Base-by-base conservation (phyloP, 2,888 invertebrate genomes). In the Amiota communis region DNA sequence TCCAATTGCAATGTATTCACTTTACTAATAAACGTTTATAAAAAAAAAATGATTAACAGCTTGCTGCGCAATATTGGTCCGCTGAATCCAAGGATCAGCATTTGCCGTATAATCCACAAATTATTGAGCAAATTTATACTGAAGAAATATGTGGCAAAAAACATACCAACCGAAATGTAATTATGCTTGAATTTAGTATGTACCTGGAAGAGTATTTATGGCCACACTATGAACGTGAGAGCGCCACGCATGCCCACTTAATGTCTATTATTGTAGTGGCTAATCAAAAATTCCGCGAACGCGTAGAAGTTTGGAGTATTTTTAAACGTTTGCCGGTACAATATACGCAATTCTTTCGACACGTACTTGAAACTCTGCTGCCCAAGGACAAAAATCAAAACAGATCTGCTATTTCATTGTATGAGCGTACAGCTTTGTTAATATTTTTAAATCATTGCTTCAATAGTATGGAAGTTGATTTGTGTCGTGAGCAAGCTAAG, bases 261-360 rank as follows among this genome's bases (percentile, higher is more conserved):
- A 93, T 99, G 93, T 98, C 98, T 0, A 97, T 99, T 78, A 96
- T 98, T n/a, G 95, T 97, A 0, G 97, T 99, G 96, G 94, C 99
- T 64, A 99, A 99, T 91, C 99, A 99, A 89, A 99, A 99, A 89
- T 98, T 98, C 87, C 92, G 99, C 1, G 99, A 99, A 90, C 91
- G 99, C 71, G 98, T 99, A 10, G 96, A 96, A 76, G 97, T 98
- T 4, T 99, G 99, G 99, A 94, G 96, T 91, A 95, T 95, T 81
- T 97, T 98, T 85, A 93, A 95, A 75, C 93, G 94, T 79, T 91
- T 93, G 72, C 93, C 95, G 0, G 93, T 93, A 2, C 93, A 96
- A 76, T 97, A 97, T 88, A 92, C 94, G 0, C 93, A 92, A 1
- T 96, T 97, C 86, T 96, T 97, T 86, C 93, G 94, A 82, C 95